These are phyloP conservation scores for Rafetus swinhoei DNA, from an alignment of 2,113 vertebrate genomes.

Conservation along the genomic window DNA sequence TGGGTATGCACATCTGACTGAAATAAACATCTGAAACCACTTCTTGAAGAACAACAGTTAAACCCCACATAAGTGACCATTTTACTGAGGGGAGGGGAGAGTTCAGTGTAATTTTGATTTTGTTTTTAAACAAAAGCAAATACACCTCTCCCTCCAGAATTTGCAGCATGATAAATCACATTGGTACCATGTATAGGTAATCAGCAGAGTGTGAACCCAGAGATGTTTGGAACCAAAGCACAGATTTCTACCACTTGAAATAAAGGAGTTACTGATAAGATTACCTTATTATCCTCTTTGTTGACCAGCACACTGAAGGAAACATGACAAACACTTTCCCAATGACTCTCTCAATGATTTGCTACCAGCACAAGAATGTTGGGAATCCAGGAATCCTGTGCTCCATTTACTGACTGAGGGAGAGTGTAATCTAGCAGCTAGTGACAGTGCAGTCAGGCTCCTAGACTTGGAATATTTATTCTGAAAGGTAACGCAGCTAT, in stretches of 20 bases:
- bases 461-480: conserved; percentile 27
- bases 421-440: not conserved
- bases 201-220: not conserved
- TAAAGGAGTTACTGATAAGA: too few species aligned
- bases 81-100: too few species aligned
- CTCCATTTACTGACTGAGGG: not conserved
- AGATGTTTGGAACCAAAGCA: not conserved
- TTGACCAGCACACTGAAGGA: not conserved
- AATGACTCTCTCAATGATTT: not conserved
- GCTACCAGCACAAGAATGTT: not conserved
- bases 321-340: not conserved
- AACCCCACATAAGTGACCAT: not conserved
- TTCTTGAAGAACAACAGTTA: not conserved
- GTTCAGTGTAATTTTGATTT: too few species aligned
- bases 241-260: not conserved
- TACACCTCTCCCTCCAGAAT: not conserved
- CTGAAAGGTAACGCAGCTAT: not conserved
- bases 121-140: too few species aligned
- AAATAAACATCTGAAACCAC: not conserved
- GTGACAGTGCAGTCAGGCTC: conserved; percentile 3
- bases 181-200: not conserved
- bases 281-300: not conserved
- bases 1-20: not conserved
- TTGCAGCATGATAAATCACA: not conserved
- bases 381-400: not conserved